phyloP scores from a whole-genome alignment of 1,140 invertebrate genomes.

The Atta colombica region DNA sequence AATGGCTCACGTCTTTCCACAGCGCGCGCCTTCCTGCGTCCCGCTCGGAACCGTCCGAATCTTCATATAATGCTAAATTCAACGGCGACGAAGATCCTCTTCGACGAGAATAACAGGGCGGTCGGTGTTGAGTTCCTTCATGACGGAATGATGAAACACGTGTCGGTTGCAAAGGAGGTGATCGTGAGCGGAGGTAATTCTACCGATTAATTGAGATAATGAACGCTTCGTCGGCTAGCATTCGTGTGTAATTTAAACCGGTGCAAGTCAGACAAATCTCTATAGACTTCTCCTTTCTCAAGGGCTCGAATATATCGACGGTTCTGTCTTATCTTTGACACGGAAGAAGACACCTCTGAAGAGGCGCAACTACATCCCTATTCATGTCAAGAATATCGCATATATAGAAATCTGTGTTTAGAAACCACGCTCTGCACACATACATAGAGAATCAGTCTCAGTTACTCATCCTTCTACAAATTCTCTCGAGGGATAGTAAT shows the following conservation, averaged over 20 bases:
- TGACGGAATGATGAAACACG: conserved; percentile 84
- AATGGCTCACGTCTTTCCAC: conserved; percentile 95
- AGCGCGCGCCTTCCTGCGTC: conserved; percentile 93
- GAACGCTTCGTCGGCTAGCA: background rate
- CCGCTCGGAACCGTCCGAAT: conserved; percentile 91
- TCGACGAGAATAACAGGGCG: conserved; percentile 90
- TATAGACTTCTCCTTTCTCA: background rate
- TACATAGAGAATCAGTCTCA: conserved; percentile 2
- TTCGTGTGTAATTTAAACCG: conserved; percentile 3
- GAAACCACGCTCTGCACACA: background rate
- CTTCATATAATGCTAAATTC: conserved; percentile 93
- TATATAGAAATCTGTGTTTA: conserved; percentile 34
- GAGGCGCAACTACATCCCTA: background rate
- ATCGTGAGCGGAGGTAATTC: conserved; percentile 89
- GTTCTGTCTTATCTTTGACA: background rate
- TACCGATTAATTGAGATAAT: conserved; percentile 86
- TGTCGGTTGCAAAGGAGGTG: conserved; percentile 88
- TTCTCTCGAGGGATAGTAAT: conserved; percentile 13
- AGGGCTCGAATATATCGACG: background rate
- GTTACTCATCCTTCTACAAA: conserved; percentile 40
- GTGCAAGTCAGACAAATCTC: background rate
- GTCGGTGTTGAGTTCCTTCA: conserved; percentile 90
- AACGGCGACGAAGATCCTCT: conserved; percentile 90
- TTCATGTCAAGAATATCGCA: background rate
- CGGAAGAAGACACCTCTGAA: background rate